Evolutionary conservation across 2,888 invertebrate species (phyloP).

Genomic region (Troglohyphantes excavatus): DNA sequence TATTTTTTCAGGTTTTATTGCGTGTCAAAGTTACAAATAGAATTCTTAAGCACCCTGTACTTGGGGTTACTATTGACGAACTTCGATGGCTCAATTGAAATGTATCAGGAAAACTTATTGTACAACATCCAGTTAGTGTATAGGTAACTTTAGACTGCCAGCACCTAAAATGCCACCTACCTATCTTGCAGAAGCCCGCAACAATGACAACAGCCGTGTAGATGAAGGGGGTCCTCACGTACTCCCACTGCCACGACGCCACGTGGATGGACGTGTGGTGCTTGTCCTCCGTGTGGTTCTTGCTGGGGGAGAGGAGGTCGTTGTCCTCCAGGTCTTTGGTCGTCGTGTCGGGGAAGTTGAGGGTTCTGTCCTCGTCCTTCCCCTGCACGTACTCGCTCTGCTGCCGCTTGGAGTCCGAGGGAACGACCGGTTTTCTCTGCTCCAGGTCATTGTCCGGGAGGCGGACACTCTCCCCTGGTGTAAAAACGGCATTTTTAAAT

Average conservation of each 20-base stretch:
- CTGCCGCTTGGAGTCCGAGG: not conserved
- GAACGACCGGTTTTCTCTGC: slow-evolving; percentile 18
- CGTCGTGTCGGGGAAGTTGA: not conserved
- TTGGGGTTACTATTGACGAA: too few relatives aligned
- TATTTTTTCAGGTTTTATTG: too few relatives aligned
- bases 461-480: slow-evolving; percentile 46
- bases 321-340: not conserved
- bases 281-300: not conserved
- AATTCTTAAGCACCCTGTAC: too few relatives aligned
- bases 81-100: too few relatives aligned
- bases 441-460: slow-evolving; percentile 62
- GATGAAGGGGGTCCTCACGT: slow-evolving; percentile 83
- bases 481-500: too few relatives aligned
- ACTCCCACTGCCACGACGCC: slow-evolving; percentile 82
- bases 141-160: too few relatives aligned
- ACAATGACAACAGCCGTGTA: slow-evolving; percentile 84
- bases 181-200: slow-evolving; percentile 84
- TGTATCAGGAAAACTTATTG: too few relatives aligned
- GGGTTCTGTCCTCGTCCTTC: not conserved
- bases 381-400: not conserved
- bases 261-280: slow-evolving; percentile 80
- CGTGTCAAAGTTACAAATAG: too few relatives aligned
- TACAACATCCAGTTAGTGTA: too few relatives aligned
- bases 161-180: slow-evolving; percentile 81
- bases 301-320: not conserved